These are phyloP conservation scores for Mormyrus iriodes DNA, from an alignment of 2,113 vertebrate species.

Conservation along the genomic window DNA sequence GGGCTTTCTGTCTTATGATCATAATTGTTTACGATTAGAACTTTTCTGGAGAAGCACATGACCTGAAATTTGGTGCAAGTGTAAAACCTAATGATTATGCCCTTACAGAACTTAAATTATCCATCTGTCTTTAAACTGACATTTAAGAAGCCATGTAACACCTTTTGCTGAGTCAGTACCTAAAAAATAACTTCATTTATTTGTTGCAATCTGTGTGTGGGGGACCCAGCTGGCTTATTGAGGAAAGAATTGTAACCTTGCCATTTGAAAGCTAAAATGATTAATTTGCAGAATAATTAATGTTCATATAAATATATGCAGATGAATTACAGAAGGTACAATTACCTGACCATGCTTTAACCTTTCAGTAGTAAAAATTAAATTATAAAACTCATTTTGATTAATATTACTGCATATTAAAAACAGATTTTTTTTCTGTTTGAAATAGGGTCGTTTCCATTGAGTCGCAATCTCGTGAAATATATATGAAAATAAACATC, in stretches of 20 bases:
- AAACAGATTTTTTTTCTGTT: background rate
- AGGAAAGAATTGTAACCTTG: background rate
- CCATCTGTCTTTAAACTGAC: background rate
- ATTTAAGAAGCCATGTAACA: background rate
- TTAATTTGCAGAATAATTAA: background rate
- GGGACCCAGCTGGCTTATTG: background rate
- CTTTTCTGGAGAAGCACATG: background rate
- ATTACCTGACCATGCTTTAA: background rate
- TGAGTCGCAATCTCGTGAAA: background rate
- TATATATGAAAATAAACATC: background rate
- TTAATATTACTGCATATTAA: background rate
- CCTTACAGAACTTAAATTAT: background rate
- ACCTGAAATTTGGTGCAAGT: background rate
- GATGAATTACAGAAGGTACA: background rate
- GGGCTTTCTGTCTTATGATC: background rate
- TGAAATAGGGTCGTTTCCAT: background rate
- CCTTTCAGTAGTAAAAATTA: background rate
- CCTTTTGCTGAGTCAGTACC: background rate
- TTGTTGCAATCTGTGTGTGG: background rate
- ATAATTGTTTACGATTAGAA: background rate
- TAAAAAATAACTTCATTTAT: background rate
- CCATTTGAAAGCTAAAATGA: background rate
- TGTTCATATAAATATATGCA: background rate
- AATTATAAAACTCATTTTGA: background rate
- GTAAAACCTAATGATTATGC: background rate